Evolutionary conservation across 2,888 invertebrate genomes (phyloP), one percentile per base, ranked within the genome.

Genomic region (Cheilosia variabilis): DNA sequence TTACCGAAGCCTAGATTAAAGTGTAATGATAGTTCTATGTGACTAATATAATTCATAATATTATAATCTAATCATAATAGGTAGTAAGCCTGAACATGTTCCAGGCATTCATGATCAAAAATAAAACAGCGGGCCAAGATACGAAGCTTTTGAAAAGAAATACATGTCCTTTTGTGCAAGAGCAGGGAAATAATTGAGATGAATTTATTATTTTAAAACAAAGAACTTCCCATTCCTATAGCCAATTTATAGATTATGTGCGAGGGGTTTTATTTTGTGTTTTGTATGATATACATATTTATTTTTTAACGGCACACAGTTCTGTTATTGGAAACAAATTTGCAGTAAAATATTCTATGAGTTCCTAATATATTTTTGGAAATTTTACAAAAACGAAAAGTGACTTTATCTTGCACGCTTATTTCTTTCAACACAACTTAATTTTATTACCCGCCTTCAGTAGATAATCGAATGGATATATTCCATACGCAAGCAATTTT

Each of bases 321-420:
- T 34, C 50, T 15, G 7, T 50, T 27, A 17, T 22, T 7, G 52
- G 17, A 50, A 17, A 1, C n/a, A 17, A 63, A 37, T 13, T 17
- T 10, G 47, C 41, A 27, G 45, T 57, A 19, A 10, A 34, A 41
- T 47, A 37, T 72, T 43, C 41, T 72, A 37, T 66, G n/a, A 62
- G 73, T 80, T 80, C 80, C 73, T 80, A 80, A 45, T 68, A 73
- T 80, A 55, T 68, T 68, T 80, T 73, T 75, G 58, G 37, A 76
- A 58, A 19, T 66, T 60, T 75, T 62, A 43, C 57, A 72, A 34
- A 34, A 60, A 37, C 60, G 22, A 19, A 9, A 15, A 24, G 37
- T 60, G 22, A 24, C 2, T 52, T 37, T 58, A 15, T 27, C 7
- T 72, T 27, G 24, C 50, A 37, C 27, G 27, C 24, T 47, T 55